A percentile compares a stretch with the other conserved stretches of the same genome.
Evolutionary conservation across 2,113 vertebrate genomes (phyloP).

Genomic region (Grammomys dolichurus): DNA sequence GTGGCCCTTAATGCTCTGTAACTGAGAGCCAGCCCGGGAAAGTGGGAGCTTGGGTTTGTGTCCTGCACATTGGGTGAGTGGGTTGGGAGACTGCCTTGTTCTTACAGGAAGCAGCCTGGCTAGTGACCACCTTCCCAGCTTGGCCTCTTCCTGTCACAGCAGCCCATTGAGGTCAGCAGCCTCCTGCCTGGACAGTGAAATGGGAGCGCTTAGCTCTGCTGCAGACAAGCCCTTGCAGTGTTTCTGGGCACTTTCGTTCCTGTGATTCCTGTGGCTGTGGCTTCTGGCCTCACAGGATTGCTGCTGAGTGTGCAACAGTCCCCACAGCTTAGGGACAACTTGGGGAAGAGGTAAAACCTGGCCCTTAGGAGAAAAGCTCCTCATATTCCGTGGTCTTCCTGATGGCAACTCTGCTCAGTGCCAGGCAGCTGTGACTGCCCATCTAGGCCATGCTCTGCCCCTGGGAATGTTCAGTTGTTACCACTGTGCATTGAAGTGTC

Average conservation of each 20-base stretch:
- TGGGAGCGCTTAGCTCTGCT: not conserved
- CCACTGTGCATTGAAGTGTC: not conserved
- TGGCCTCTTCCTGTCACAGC: not conserved
- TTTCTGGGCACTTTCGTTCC: not conserved
- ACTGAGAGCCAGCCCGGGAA: not conserved
- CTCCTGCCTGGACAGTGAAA: slow-evolving; percentile 31
- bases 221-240: not conserved
- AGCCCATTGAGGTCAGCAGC: slow-evolving; percentile 2
- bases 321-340: not conserved
- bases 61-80: not conserved
- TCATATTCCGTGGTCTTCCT: fast-evolving
- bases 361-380: not conserved
- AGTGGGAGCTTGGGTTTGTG: not conserved
- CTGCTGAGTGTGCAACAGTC: not conserved
- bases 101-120: slow-evolving; percentile 16
- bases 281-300: slow-evolving; percentile 1
- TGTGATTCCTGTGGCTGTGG: slow-evolving; percentile 52
- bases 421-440: not conserved
- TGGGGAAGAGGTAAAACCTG: not conserved
- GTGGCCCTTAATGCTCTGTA: not conserved
- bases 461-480: fast-evolving
- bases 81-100: not conserved
- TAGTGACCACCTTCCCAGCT: not conserved
- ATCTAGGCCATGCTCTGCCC: not conserved
- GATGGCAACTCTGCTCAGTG: not conserved